phyloP scores from a whole-genome alignment of 2,797 vertebrate species.

The Manis javanica region DNA sequence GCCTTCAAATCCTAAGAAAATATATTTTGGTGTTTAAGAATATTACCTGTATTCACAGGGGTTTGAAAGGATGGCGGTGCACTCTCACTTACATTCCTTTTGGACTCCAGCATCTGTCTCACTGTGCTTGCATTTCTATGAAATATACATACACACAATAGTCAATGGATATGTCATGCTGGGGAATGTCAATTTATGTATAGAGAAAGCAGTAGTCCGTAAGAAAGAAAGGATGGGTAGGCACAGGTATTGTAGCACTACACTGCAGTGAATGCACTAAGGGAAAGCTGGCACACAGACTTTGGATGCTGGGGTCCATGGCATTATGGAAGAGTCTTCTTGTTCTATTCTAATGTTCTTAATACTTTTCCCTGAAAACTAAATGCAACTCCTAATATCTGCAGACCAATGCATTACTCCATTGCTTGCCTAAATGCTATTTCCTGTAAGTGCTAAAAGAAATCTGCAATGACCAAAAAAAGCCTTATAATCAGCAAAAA shows the following conservation, averaged over 20 bases:
- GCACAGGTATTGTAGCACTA: not conserved
- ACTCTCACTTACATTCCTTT: constrained; percentile 86
- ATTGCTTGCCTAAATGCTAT: not conserved
- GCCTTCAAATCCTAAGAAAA: constrained; percentile 22
- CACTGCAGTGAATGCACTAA: not conserved
- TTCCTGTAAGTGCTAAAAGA: constrained; percentile 26
- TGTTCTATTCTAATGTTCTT: not conserved
- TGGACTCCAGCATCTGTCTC: constrained; percentile 90
- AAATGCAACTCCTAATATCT: not conserved
- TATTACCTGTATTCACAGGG: constrained; percentile 86
- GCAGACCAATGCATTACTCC: constrained; percentile 44
- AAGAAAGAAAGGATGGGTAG: not conserved
- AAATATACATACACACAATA: constrained; percentile 71
- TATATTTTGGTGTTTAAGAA: not conserved
- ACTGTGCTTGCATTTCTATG: constrained; percentile 87
- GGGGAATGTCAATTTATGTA: not conserved
- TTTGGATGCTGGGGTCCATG: not conserved
- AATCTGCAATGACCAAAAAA: constrained; percentile 43
- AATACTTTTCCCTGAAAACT: not conserved
- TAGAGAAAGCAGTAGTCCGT: not conserved
- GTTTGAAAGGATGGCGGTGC: constrained; percentile 82
- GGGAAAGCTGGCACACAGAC: not conserved
- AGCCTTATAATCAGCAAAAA: constrained; percentile 30
- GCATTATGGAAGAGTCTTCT: not conserved
- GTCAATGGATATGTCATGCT: constrained; percentile 17